These are phyloP conservation scores for Drepanosiphum platanoidis DNA, from an alignment of 2,888 invertebrate genomes.

Conservation along the genomic window DNA sequence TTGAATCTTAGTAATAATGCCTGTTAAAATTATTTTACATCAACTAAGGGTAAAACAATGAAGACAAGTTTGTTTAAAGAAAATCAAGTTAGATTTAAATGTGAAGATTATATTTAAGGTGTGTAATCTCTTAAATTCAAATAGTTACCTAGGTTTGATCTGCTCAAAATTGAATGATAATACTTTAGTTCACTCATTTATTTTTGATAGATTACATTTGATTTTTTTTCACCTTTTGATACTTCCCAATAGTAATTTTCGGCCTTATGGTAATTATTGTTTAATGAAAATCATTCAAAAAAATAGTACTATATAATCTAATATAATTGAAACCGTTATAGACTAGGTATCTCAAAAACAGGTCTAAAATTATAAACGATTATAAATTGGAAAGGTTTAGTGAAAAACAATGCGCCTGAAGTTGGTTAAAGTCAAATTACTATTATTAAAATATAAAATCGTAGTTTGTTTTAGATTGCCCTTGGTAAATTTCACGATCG, in stretches of 20 bases:
- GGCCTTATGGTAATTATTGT: too few relatives aligned
- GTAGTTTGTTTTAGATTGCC: constrained; percentile 23
- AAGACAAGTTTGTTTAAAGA: too few relatives aligned
- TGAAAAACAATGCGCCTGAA: constrained; percentile 40
- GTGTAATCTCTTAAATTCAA: too few relatives aligned
- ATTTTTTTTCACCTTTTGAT: neutral
- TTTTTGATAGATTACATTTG: neutral
- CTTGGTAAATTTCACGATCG: constrained; percentile 38
- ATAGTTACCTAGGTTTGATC: too few relatives aligned
- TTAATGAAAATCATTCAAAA: neutral
- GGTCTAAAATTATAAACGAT: constrained; percentile 45
- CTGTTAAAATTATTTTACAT: too few relatives aligned
- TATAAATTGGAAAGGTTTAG: constrained; percentile 51
- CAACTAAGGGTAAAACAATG: too few relatives aligned
- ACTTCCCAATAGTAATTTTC: neutral
- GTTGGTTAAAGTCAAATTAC: constrained; percentile 36
- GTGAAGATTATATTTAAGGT: too few relatives aligned
- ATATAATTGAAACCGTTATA: constrained; percentile 45
- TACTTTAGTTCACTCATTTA: too few relatives aligned
- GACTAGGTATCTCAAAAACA: constrained; percentile 30
- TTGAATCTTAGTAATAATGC: too few relatives aligned
- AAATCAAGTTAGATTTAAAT: too few relatives aligned
- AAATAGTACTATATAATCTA: neutral
- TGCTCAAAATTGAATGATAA: too few relatives aligned
- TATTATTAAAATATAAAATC: constrained; percentile 40